A percentile compares a stretch with the other conserved stretches of the same genome.
phyloP scores from a whole-genome alignment of 2,113 vertebrate species.

The Hoplias malabaricus region DNA sequence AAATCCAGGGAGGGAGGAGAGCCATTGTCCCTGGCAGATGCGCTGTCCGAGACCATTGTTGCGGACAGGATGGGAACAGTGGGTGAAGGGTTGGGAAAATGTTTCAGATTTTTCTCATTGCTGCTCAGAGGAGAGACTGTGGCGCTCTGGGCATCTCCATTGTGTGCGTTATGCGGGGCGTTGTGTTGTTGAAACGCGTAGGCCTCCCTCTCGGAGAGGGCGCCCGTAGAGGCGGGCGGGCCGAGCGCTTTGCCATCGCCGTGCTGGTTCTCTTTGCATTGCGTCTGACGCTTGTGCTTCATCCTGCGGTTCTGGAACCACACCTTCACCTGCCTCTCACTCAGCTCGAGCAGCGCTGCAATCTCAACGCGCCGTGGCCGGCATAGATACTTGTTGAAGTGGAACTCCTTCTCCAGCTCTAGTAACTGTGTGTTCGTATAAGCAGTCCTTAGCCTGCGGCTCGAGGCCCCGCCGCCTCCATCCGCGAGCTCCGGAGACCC shows the following conservation, averaged over 20 bases:
- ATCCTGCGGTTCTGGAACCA: conserved; percentile 99
- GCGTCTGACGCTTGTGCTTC: conserved; percentile 97
- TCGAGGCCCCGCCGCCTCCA: conserved; percentile 72
- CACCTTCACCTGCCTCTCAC: conserved; percentile 97
- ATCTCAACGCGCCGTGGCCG: conserved; percentile 95
- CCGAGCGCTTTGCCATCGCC: conserved; percentile 83
- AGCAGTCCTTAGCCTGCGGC: conserved; percentile 91
- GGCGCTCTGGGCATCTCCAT: conserved; percentile 85
- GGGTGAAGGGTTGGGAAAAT: conserved; percentile 90
- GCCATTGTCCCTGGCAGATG: conserved; percentile 94
- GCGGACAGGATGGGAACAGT: conserved; percentile 87
- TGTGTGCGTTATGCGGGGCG: conserved; percentile 83
- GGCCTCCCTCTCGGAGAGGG: conserved; percentile 86
- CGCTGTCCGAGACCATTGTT: conserved; percentile 94
- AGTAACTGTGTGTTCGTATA: conserved; percentile 98
- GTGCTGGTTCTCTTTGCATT: conserved; percentile 95
- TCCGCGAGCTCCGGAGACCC: conserved; percentile 88
- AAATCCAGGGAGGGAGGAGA: conserved; percentile 88
- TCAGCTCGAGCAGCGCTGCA: conserved; percentile 91
- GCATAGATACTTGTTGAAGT: conserved; percentile 99
- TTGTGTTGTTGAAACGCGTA: conserved; percentile 88
- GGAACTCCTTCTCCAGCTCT: conserved; percentile 98
- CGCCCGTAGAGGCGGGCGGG: conserved; percentile 74
- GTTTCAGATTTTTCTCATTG: conserved; percentile 98
- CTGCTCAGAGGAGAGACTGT: conserved; percentile 83